Evolutionary conservation across 2,797 vertebrate genomes (phyloP), one percentile per base, ranked within the genome.

Genomic region (Brachyalestes nurse): DNA sequence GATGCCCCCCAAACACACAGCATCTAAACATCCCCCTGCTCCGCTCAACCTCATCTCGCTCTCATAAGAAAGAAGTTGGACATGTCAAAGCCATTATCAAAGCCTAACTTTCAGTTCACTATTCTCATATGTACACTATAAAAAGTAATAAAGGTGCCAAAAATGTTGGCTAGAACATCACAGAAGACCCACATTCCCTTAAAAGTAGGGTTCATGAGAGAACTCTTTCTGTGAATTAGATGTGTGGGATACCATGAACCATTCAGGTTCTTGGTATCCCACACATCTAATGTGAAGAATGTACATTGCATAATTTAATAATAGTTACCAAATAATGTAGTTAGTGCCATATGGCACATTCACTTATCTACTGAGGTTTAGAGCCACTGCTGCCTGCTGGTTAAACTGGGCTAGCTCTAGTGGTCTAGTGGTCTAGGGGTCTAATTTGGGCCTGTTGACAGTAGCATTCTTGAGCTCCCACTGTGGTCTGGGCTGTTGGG

Each of bases 361-460:
- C 34, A 38, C 55, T 60, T 16, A 69, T 16, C 47, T 9, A 12
- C 40, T 53, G 8, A 66, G 25, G 53, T 72, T 74, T 14, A 9
- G 13, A 19, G 10, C 58, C 40, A 65, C 67, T 53, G 16, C 28
- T 71, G 49, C 19, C 61, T 21, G 21, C 60, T 75, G 53, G 42
- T 58, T 72, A 40, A 67, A 72, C 60, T 72, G 28, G 70, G 21
- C 28, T 60, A 40, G 64, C 61, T 38, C 75, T 80, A 70, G 81
- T 61, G 8, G 61, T 38, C 75, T 80, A 70, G 81, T 61, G 8
- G 61, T 42, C 72, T 65, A 72, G 77, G 42, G 67, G 51, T 82
- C 78, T 84, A 81, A 82, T 84, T 83, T 72, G 40, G 73, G 80
- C 61, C 49, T 74, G 82, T 78, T 80, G 81, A 84, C 60, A 23